Evolutionary conservation across 2,797 vertebrate species (phyloP).

Genomic region (Coccyzus lansbergi): DNA sequence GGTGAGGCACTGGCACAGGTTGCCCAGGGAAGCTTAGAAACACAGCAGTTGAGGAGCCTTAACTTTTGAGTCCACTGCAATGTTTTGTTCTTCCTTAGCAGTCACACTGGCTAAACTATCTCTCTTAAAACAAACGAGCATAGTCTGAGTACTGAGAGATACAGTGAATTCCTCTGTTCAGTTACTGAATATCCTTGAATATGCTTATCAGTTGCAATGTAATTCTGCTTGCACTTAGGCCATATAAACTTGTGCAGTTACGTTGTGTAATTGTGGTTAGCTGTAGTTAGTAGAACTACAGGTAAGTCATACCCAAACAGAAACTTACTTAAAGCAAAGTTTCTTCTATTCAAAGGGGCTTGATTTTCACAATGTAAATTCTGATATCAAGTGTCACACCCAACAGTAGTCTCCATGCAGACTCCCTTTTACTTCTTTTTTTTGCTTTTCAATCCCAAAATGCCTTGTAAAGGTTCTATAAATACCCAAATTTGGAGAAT

Average conservation of each 20-base stretch:
- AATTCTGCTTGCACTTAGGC: background rate
- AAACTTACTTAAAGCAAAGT: background rate
- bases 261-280: background rate
- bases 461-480: background rate
- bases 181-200: background rate
- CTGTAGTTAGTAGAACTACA: background rate
- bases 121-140: background rate
- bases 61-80: background rate
- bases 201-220: background rate
- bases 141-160: background rate
- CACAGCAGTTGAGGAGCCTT: background rate
- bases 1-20: too few species aligned
- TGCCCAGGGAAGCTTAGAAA: background rate
- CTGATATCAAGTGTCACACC: background rate
- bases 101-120: background rate
- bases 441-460: background rate
- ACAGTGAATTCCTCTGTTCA: too few species aligned
- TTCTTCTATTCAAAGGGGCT: background rate
- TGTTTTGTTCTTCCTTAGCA: background rate
- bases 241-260: background rate
- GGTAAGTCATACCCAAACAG: background rate
- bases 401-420: background rate
- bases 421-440: background rate
- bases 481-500: background rate
- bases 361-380: background rate